Evolutionary conservation across 1,140 invertebrate genomes (phyloP).

Genomic region (Propsilocerus akamusi): DNA sequence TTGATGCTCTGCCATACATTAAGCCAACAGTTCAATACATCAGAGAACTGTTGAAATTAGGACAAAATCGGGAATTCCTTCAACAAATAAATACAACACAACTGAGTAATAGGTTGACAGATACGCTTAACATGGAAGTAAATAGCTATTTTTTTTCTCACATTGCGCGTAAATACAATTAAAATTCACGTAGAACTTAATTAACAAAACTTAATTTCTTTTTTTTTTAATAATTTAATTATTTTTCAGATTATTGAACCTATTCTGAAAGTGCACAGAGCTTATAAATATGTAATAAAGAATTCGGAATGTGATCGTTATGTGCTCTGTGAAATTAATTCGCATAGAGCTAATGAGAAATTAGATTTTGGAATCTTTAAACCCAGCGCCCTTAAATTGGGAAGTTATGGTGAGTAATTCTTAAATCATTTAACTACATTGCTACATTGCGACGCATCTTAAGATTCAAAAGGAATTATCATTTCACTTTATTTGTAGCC

Average conservation of each 20-base stretch:
- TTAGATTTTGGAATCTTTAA: slow-evolving; percentile 35
- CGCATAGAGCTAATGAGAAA: slow-evolving; percentile 29
- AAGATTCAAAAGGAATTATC: slow-evolving; percentile 36
- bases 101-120: slow-evolving; percentile 51
- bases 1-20: slow-evolving; percentile 51
- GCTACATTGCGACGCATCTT: slow-evolving; percentile 37
- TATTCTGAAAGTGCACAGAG: slow-evolving; percentile 50
- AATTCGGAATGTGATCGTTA: slow-evolving; percentile 50
- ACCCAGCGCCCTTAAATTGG: slow-evolving; percentile 42
- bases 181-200: neutral
- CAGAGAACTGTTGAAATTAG: slow-evolving; percentile 44
- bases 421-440: slow-evolving; percentile 47
- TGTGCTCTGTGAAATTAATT: slow-evolving; percentile 54
- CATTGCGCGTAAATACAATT: neutral
- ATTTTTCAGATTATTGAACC: slow-evolving; percentile 42
- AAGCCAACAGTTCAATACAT: slow-evolving; percentile 51
- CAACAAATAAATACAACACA: slow-evolving; percentile 32
- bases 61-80: slow-evolving; percentile 40
- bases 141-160: neutral
- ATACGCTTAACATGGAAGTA: slow-evolving; percentile 54
- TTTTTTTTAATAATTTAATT: slow-evolving; percentile 1
- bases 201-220: neutral
- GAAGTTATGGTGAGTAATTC: slow-evolving; percentile 51
- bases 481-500: slow-evolving; percentile 25
- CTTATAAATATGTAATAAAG: slow-evolving; percentile 48